These are phyloP conservation scores for Acanthochromis polyacanthus DNA, from an alignment of 2,113 vertebrate species.

Conservation along the genomic window DNA sequence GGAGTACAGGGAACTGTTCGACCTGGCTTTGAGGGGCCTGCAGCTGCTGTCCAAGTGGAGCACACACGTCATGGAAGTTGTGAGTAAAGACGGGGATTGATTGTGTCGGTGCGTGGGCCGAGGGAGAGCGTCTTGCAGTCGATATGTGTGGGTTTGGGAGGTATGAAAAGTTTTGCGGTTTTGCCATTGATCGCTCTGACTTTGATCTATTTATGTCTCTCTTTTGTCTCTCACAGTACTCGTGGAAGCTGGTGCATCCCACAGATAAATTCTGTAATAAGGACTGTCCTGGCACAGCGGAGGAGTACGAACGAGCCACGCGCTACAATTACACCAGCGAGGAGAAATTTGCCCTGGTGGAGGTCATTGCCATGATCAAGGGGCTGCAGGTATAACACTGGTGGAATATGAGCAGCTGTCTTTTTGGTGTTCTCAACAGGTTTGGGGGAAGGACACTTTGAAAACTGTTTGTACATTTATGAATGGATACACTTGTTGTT, in stretches of 20 bases:
- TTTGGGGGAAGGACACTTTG: neutral
- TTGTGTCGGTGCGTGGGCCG: neutral
- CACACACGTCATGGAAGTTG: slow-evolving; percentile 99
- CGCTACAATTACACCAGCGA: slow-evolving; percentile 99
- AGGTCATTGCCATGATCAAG: slow-evolving; percentile 99
- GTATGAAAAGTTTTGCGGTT: neutral
- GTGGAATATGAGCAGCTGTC: neutral
- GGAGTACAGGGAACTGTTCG: slow-evolving; percentile 97
- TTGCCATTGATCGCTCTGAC: slow-evolving; percentile 13
- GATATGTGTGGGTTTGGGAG: neutral
- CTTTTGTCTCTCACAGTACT: slow-evolving; percentile 88
- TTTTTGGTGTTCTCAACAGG: neutral
- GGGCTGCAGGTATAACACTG: slow-evolving; percentile 88
- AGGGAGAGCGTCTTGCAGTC: neutral
- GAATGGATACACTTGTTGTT: too few relatives aligned
- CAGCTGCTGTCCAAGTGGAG: slow-evolving; percentile 99
- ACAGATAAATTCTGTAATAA: slow-evolving; percentile 99
- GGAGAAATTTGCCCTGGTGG: slow-evolving; percentile 98
- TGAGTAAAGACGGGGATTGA: slow-evolving; percentile 75
- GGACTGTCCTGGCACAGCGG: slow-evolving; percentile 96
- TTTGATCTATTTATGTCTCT: slow-evolving; percentile 30
- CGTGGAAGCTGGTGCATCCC: slow-evolving; percentile 99
- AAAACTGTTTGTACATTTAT: too few relatives aligned
- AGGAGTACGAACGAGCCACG: slow-evolving; percentile 97
- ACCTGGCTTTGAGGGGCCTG: slow-evolving; percentile 94